phyloP scores from a whole-genome alignment of 2,888 invertebrate genomes.

The Cephus nigrinus region DNA sequence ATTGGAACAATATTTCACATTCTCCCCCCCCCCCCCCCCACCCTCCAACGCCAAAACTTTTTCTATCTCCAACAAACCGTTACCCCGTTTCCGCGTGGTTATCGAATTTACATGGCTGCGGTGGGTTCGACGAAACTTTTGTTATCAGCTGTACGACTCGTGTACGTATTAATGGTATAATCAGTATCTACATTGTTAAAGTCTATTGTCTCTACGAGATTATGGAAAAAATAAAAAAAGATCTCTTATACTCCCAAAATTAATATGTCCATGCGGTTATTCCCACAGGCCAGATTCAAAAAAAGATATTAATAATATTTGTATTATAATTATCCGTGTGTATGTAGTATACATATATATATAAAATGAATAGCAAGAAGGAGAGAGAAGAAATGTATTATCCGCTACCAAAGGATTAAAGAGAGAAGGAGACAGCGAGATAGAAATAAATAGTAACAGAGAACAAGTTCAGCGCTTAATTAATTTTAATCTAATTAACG shows the following conservation, averaged over 20 bases:
- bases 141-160: constrained; percentile 6
- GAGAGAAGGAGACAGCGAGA: too few species aligned
- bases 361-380: constrained; percentile 13
- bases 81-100: too few species aligned
- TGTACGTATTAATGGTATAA: constrained; percentile 12
- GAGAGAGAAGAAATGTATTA: constrained; percentile 24
- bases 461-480: too few species aligned
- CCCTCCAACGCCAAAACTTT: too few species aligned
- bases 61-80: too few species aligned
- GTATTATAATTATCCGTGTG: constrained; percentile 10
- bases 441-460: too few species aligned
- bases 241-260: constrained; percentile 27
- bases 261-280: constrained; percentile 56
- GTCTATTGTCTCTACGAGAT: not conserved
- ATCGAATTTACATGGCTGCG: too few species aligned
- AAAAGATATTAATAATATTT: constrained; percentile 27
- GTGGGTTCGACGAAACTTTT: not conserved
- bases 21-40: too few species aligned
- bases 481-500: not conserved
- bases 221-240: not conserved
- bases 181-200: constrained; percentile 12
- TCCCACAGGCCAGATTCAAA: constrained; percentile 40
- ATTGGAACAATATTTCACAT: too few species aligned
- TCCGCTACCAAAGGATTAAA: constrained; percentile 23
- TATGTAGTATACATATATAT: constrained; percentile 11